Percentiles rank a stretch among this genome's conserved stretches.
These are phyloP conservation scores for Paracanthobrama guichenoti DNA, from an alignment of 2,113 vertebrate genomes.

Conservation along the genomic window DNA sequence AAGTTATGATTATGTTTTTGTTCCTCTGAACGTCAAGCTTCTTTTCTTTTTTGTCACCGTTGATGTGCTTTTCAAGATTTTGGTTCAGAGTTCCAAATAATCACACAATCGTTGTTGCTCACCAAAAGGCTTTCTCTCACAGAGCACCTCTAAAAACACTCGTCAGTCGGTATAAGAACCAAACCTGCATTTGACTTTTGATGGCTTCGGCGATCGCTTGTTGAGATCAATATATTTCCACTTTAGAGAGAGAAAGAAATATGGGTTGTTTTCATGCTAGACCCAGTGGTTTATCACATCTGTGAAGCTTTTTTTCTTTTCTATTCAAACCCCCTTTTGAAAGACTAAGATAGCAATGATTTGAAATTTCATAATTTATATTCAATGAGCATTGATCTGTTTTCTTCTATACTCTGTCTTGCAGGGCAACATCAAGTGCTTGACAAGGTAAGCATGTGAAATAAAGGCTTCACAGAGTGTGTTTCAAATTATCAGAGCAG, in stretches of 20 bases:
- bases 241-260: conserved; percentile 27
- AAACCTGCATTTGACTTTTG: conserved; percentile 45
- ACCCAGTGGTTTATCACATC: conserved; percentile 34
- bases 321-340: neutral
- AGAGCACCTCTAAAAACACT: conserved; percentile 46
- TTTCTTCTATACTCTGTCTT: conserved; percentile 13
- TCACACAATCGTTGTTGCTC: conserved; percentile 47
- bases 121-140: conserved; percentile 48
- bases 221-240: conserved; percentile 56
- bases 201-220: conserved; percentile 49
- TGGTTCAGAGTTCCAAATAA: conserved; percentile 24
- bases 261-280: conserved; percentile 34
- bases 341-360: neutral
- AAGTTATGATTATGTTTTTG: conserved; percentile 10
- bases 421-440: neutral
- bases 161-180: conserved; percentile 41
- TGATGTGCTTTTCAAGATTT: neutral
- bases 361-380: conserved; percentile 24
- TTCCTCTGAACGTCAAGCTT: neutral
- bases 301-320: conserved; percentile 16
- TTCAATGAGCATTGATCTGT: conserved; percentile 8
- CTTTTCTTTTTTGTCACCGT: neutral
- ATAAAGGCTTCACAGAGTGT: conserved; percentile 41
- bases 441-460: conserved; percentile 30
- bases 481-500: conserved; percentile 57